Base-by-base conservation (phyloP, 2,888 invertebrate species). In the Tyria jacobaeae region DNA sequence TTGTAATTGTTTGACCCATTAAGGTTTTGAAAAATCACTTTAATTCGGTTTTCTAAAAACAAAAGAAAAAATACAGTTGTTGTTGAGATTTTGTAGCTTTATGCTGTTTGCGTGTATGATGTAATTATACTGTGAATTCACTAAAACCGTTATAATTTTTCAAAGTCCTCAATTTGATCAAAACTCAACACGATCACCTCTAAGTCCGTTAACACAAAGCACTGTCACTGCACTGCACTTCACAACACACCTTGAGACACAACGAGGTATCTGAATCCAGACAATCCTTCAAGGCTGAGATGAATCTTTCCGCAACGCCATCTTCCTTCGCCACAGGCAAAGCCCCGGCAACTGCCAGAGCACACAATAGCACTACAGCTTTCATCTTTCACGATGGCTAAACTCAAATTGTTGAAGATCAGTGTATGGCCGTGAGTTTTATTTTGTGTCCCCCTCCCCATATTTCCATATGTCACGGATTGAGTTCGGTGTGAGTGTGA, bases 191-290 rank as follows among this genome's bases (percentile, higher is more conserved):
- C 62, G 37, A 70, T 73, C 73, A 75, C 73, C 61, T 47, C 66
- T 44, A 34, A 25, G 10, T 37, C 21, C 44, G 34, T 25, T 63
- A 44, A 7, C 79, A 84, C 82, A 73, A 63, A 65, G 53, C 75
- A 74, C 74, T 73, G 51, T 76, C 89, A 89, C 89, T 82, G 64
- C 74, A 74, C 75, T 70, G 73, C 90, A 92, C 89, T 86, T 75
- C 87, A 89, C 91, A 94, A 89, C 91, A 94, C 95, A 97, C 97
- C 95, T 97, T 97, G 71, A 97, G 88, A 84, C 97, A 97, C 87
- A 96, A 91, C 79, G 95, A 92, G 82, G 96, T 94, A 77, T 96
- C 96, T 69, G 95, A 94, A 69, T 96, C 95, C 78, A 96, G 95
- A 88, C 97, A 97, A 81, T 96, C 96, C 87, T 95, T 95, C 66